These are phyloP conservation scores for Cassiopea andromeda DNA, from an alignment of 30 jellyfish, hydroid and myxozoan species.

Conservation along the genomic window DNA sequence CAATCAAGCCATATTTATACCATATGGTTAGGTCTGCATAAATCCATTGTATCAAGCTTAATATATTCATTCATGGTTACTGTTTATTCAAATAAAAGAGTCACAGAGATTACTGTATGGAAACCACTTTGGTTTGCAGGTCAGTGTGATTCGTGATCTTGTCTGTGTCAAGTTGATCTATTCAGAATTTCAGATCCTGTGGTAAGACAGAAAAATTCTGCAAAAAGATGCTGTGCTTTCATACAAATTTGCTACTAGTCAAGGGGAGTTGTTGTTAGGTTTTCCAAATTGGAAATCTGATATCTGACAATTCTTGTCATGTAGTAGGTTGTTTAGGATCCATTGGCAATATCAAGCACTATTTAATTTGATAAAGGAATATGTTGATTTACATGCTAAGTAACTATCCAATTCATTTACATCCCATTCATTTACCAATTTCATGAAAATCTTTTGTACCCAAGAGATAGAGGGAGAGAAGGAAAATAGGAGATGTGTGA, in stretches of 20 bases:
- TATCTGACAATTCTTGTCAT: too few relatives aligned
- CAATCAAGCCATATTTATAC: background rate
- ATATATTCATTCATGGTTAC: background rate
- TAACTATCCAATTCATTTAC: too few relatives aligned
- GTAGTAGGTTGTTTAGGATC: too few relatives aligned
- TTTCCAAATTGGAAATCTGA: too few relatives aligned
- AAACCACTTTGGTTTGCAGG: background rate
- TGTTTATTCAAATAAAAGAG: background rate
- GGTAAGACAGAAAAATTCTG: background rate
- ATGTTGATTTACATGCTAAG: too few relatives aligned
- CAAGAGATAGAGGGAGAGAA: too few relatives aligned
- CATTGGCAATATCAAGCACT: too few relatives aligned
- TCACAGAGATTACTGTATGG: background rate
- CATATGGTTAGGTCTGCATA: background rate
- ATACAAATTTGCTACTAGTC: background rate
- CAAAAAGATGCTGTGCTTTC: background rate
- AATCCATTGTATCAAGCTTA: background rate
- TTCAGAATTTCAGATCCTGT: background rate
- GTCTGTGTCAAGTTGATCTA: background rate
- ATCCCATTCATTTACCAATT: too few relatives aligned
- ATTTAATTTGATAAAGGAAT: too few relatives aligned
- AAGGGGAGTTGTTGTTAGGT: too few relatives aligned
- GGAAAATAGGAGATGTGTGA: too few relatives aligned
- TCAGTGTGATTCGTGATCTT: background rate
- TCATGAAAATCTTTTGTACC: too few relatives aligned